Evolutionary conservation across 53 echinoderm and acorn worm species (phyloP).

Genomic region (Crossaster papposus): DNA sequence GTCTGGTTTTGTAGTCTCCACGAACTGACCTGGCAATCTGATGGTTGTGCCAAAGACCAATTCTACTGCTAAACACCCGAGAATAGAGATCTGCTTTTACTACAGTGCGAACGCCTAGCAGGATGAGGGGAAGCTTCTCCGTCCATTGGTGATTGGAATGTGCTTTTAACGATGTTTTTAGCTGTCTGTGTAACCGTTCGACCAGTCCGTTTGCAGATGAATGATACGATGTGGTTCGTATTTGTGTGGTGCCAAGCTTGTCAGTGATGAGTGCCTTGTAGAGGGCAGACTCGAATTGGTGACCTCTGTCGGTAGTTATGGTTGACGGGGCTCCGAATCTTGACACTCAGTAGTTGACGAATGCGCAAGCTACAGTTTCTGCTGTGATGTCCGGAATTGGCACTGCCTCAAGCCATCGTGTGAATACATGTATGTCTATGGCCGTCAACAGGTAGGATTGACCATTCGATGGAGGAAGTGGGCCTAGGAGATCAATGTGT

Average conservation of each 20-base stretch:
- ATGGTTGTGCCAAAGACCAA: neutral
- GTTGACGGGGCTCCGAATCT: no score
- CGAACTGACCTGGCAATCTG: neutral
- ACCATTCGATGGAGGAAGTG: no score
- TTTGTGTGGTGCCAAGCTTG: neutral
- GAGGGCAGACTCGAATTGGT: constrained; percentile 31
- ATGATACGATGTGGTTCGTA: neutral
- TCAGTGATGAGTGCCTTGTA: neutral
- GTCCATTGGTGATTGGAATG: neutral
- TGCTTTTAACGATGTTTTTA: neutral
- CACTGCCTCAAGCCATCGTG: no score
- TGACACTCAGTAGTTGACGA: no score
- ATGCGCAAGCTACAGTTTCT: no score
- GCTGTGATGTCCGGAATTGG: no score
- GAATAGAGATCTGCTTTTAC: constrained; percentile 8
- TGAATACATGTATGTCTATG: no score
- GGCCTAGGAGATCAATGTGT: no score
- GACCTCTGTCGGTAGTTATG: constrained; percentile 10
- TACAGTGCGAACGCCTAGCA: neutral
- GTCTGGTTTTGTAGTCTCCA: neutral
- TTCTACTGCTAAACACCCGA: neutral
- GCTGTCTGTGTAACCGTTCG: constrained; percentile 2
- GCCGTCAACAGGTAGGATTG: no score
- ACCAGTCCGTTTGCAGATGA: neutral
- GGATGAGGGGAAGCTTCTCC: neutral